Evolutionary conservation across 1,140 invertebrate species (phyloP).

Genomic region (Panagrolaimus sp.): DNA sequence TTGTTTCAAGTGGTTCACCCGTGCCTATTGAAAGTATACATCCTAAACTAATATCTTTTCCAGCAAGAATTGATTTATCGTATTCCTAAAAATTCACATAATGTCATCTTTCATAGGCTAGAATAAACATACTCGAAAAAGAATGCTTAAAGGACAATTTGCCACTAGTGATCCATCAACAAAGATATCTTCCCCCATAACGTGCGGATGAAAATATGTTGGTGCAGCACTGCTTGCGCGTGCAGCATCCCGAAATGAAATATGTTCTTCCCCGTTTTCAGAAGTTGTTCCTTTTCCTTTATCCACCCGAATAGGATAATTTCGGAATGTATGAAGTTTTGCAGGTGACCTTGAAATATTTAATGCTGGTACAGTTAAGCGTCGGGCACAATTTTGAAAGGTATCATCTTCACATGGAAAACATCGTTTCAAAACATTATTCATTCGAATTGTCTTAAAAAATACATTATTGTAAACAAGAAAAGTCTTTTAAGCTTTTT

Average conservation of each 20-base stretch:
- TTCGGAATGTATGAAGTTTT: constrained; percentile 43
- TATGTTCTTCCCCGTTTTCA: constrained; percentile 29
- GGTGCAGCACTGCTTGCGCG: constrained; percentile 49
- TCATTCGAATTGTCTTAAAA: constrained; percentile 42
- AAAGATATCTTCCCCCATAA: constrained; percentile 29
- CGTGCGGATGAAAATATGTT: constrained; percentile 51
- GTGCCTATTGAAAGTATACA: constrained; percentile 52
- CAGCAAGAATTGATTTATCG: constrained; percentile 35
- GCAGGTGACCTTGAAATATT: constrained; percentile 42
- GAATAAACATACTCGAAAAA: constrained; percentile 40
- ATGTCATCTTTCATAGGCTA: background rate
- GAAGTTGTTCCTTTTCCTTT: background rate
- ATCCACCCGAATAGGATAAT: constrained; percentile 31
- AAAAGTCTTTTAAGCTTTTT: background rate
- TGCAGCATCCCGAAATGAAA: constrained; percentile 49
- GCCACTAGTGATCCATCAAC: constrained; percentile 52
- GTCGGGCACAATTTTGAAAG: constrained; percentile 29
- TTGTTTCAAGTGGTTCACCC: constrained; percentile 40
- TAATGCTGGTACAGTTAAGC: constrained; percentile 47
- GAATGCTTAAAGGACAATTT: constrained; percentile 48
- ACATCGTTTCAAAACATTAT: constrained; percentile 34
- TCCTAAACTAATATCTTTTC: constrained; percentile 31
- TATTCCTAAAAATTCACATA: constrained; percentile 36
- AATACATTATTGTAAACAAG: constrained; percentile 2
- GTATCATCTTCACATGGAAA: constrained; percentile 37